phyloP scores from a whole-genome alignment of 2,113 vertebrate genomes.

The Hemiprocne comata region DNA sequence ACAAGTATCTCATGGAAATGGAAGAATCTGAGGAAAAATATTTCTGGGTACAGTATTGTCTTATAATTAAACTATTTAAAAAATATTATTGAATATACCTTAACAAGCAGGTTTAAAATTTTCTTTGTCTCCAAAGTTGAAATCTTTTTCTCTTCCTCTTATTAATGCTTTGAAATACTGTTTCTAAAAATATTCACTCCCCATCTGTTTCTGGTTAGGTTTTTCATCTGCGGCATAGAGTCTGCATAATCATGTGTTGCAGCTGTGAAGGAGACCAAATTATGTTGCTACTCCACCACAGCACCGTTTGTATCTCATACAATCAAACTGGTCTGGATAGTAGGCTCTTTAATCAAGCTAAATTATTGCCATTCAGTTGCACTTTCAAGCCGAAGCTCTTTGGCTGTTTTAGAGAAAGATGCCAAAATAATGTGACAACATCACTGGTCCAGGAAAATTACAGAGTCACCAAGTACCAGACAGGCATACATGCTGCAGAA shows the following conservation, averaged over 20 bases:
- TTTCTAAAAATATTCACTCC: constrained; percentile 61
- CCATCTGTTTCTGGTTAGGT: constrained; percentile 64
- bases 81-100: neutral
- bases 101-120: neutral
- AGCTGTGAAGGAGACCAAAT: constrained; percentile 49
- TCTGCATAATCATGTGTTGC: constrained; percentile 25
- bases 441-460: neutral
- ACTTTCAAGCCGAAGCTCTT: neutral
- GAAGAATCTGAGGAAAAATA: neutral
- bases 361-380: neutral
- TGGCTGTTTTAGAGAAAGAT: neutral
- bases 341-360: neutral
- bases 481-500: rapidly evolving
- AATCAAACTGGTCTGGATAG: neutral
- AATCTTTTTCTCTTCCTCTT: constrained; percentile 57
- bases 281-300: neutral
- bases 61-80: neutral
- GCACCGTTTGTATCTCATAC: neutral
- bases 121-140: neutral
- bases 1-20: neutral
- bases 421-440: neutral
- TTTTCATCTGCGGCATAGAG: constrained; percentile 50
- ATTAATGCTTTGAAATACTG: constrained; percentile 27
- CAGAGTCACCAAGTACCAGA: neutral
- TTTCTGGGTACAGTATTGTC: neutral